These are phyloP conservation scores for Drosophila cracens DNA, from an alignment of 2,888 invertebrate genomes.

Conservation along the genomic window DNA sequence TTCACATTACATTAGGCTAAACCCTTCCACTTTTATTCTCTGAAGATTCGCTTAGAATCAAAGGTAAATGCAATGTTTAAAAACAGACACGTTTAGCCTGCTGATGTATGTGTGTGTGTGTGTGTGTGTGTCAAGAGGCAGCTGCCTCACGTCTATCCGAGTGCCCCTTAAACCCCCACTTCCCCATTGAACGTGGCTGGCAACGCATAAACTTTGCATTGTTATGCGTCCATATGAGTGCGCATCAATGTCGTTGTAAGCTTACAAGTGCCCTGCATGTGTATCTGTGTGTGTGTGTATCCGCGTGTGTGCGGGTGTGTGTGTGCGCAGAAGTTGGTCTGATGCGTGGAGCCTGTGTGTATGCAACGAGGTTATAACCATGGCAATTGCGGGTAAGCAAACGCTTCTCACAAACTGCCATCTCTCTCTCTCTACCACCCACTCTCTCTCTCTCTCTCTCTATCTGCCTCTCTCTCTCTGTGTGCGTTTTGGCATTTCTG, in stretches of 20 bases:
- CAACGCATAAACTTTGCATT: slow-evolving; percentile 78
- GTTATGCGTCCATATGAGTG: slow-evolving; percentile 74
- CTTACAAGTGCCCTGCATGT: slow-evolving; percentile 28
- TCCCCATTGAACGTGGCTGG: slow-evolving; percentile 26
- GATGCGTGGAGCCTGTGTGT: slow-evolving; percentile 24
- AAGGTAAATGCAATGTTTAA: slow-evolving; percentile 77
- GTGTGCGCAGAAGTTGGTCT: slow-evolving; percentile 3
- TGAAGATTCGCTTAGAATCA: slow-evolving; percentile 55
- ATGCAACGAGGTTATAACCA: slow-evolving; percentile 49
- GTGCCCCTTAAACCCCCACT: not conserved
- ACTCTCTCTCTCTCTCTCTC: slow-evolving; percentile 11
- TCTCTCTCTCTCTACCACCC: not conserved
- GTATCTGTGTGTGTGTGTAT: slow-evolving; percentile 2
- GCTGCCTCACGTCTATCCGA: slow-evolving; percentile 27
- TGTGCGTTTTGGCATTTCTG: slow-evolving; percentile 14
- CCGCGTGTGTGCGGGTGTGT: slow-evolving; percentile 12
- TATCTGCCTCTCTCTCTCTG: slow-evolving; percentile 13
- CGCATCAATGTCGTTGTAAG: slow-evolving; percentile 61
- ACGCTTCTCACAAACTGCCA: slow-evolving; percentile 37
- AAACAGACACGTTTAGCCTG: slow-evolving; percentile 11
- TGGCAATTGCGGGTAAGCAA: slow-evolving; percentile 66
- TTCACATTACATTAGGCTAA: slow-evolving; percentile 51
- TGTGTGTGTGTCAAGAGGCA: slow-evolving; percentile 32
- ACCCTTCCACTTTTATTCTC: not conserved
- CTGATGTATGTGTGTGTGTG: slow-evolving; percentile 15